Percentiles rank a stretch among this genome's conserved stretches.
phyloP scores from a whole-genome alignment of 2,113 vertebrate genomes.

The Oostethus manadensis region DNA sequence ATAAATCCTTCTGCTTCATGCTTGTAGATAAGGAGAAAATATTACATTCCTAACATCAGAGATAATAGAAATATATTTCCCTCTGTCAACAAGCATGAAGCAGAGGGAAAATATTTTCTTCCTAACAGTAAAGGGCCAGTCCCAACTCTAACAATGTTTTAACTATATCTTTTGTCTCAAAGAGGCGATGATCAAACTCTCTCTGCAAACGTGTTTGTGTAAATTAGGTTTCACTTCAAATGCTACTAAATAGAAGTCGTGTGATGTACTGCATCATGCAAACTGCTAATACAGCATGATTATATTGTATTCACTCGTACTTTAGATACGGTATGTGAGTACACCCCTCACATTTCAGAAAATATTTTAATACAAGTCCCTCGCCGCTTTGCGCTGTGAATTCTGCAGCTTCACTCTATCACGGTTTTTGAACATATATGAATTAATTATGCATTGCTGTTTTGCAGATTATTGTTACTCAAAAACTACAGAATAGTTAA shows the following conservation, averaged over 20 bases:
- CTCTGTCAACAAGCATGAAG: not conserved
- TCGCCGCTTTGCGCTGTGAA: too few relatives aligned
- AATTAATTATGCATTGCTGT: too few relatives aligned
- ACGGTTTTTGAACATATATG: too few relatives aligned
- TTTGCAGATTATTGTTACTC: too few relatives aligned
- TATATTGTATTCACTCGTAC: conserved; percentile 37
- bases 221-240: conserved; percentile 30
- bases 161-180: not conserved
- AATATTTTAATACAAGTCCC: too few relatives aligned
- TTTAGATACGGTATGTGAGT: conserved; percentile 37
- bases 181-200: conserved; percentile 50
- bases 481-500: too few relatives aligned
- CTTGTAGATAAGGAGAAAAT: not conserved
- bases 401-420: too few relatives aligned
- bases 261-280: conserved; percentile 51
- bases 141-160: too few relatives aligned
- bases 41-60: not conserved
- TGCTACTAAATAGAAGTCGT: conserved; percentile 37
- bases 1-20: too few relatives aligned
- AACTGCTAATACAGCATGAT: conserved; percentile 71
- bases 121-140: not conserved
- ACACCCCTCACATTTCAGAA: too few relatives aligned
- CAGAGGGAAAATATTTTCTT: too few relatives aligned
- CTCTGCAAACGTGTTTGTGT: conserved; percentile 48
- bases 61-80: not conserved